phyloP scores from a whole-genome alignment of 2,113 vertebrate species.

The Tretioscincus oriximinensis region DNA sequence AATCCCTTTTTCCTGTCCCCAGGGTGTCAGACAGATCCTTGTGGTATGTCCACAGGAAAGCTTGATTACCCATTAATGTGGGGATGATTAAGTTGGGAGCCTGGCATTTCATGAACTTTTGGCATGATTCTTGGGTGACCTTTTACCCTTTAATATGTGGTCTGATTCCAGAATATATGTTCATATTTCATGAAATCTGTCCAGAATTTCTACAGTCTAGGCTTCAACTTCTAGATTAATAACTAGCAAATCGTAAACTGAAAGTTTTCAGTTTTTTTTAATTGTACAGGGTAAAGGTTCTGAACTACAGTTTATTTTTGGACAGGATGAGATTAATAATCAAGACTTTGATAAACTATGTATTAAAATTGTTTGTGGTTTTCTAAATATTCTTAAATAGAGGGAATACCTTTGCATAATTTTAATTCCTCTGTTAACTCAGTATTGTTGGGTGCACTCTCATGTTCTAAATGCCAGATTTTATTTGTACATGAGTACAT shows the following conservation, averaged over 20 bases:
- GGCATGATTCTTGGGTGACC: too few species aligned
- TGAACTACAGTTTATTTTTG: not conserved
- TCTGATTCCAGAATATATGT: too few species aligned
- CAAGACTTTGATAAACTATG: not conserved
- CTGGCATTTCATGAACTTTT: too few species aligned
- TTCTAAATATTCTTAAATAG: not conserved
- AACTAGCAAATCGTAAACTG: not conserved
- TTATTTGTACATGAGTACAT: not conserved
- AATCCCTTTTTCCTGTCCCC: too few species aligned
- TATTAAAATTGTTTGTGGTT: not conserved
- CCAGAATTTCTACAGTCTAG: too few species aligned
- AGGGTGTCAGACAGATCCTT: too few species aligned
- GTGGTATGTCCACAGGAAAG: too few species aligned
- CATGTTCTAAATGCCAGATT: not conserved
- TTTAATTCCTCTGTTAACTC: not conserved
- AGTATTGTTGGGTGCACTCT: not conserved
- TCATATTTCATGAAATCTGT: too few species aligned
- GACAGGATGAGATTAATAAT: not conserved
- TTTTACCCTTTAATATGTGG: too few species aligned
- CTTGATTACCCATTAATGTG: too few species aligned
- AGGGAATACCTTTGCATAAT: not conserved
- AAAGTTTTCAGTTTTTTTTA: not conserved
- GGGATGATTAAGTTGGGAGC: too few species aligned
- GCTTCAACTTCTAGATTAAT: not conserved
- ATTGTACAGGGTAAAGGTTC: not conserved